Conservation (phyloP, 35 echinoderm and acorn worm species). For the Stichopus chloronotus region DNA sequence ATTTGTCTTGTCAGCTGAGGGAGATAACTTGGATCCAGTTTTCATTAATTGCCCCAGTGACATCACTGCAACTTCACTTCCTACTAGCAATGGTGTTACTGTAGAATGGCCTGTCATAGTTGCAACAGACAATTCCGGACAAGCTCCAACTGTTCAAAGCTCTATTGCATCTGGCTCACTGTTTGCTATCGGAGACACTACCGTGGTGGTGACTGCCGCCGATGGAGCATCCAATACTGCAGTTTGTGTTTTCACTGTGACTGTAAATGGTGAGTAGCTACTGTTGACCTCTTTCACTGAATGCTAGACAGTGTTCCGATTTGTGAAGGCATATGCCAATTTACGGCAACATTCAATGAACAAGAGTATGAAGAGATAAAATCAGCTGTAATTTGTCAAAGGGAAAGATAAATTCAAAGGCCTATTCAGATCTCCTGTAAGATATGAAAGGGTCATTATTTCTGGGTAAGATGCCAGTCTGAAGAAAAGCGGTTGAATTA, state of each 20-base stretch:
- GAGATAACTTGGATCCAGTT: neutral
- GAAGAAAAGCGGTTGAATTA: too few species aligned
- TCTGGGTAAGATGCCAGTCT: too few species aligned
- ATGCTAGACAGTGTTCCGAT: too few species aligned
- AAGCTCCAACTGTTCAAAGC: neutral
- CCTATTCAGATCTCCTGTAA: too few species aligned
- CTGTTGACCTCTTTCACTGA: too few species aligned
- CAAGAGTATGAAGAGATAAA: too few species aligned
- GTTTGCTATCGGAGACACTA: slow-evolving; percentile 1
- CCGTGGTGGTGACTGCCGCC: slow-evolving; percentile 14
- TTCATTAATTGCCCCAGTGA: neutral
- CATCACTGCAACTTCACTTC: neutral
- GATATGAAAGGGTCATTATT: too few species aligned
- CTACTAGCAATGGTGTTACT: neutral
- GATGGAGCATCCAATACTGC: slow-evolving; percentile 3
- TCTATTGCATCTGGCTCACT: neutral
- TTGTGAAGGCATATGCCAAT: too few species aligned
- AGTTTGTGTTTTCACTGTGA: slow-evolving; percentile 35
- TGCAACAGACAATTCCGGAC: slow-evolving; percentile 54
- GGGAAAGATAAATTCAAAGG: too few species aligned
- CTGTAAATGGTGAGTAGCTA: slow-evolving; percentile 17
- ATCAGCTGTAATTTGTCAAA: too few species aligned
- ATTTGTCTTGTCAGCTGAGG: neutral
- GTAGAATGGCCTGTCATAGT: slow-evolving; percentile 33
- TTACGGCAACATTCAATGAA: too few species aligned